Percentiles rank a stretch among this genome's conserved stretches.
These are phyloP conservation scores for Labroides dimidiatus DNA, from an alignment of 2,797 vertebrate genomes.

Conservation along the genomic window DNA sequence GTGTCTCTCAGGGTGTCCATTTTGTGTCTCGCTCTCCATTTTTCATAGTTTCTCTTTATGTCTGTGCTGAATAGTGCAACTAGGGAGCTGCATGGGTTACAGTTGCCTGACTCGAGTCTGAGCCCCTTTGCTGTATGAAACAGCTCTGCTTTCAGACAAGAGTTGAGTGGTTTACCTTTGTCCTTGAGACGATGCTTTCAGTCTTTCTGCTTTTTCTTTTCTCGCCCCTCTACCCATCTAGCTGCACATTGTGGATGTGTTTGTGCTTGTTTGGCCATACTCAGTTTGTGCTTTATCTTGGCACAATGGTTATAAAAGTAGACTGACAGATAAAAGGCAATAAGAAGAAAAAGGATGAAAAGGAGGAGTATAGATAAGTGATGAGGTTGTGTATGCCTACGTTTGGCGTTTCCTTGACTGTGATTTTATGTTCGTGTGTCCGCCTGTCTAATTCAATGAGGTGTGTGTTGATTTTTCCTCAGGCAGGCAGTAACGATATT, in stretches of 20 bases:
- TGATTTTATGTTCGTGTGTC: conserved; percentile 28
- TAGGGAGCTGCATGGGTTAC: conserved; percentile 48
- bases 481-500: conserved; percentile 72
- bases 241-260: conserved; percentile 48
- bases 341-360: conserved; percentile 28
- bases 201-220: conserved; percentile 16
- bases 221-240: conserved; percentile 25
- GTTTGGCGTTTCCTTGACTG: conserved; percentile 38
- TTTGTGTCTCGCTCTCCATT: conserved; percentile 64
- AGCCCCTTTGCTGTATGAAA: conserved; percentile 48
- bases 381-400: conserved; percentile 53
- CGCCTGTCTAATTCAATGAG: conserved; percentile 51
- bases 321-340: conserved; percentile 54
- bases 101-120: conserved; percentile 50
- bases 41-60: conserved; percentile 61
- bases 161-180: conserved; percentile 67
- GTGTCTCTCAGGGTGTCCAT: conserved; percentile 61
- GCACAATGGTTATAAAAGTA: conserved; percentile 41
- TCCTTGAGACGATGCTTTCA: conserved; percentile 63
- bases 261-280: conserved; percentile 28
- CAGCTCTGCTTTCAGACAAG: conserved; percentile 60
- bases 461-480: conserved; percentile 59
- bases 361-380: conserved; percentile 7
- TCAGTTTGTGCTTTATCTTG: conserved; percentile 36
- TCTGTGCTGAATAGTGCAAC: conserved; percentile 42